Evolutionary conservation across 2,888 invertebrate species (phyloP), one percentile per base, ranked within the genome.

Genomic region (Coleophora flavipennella): DNA sequence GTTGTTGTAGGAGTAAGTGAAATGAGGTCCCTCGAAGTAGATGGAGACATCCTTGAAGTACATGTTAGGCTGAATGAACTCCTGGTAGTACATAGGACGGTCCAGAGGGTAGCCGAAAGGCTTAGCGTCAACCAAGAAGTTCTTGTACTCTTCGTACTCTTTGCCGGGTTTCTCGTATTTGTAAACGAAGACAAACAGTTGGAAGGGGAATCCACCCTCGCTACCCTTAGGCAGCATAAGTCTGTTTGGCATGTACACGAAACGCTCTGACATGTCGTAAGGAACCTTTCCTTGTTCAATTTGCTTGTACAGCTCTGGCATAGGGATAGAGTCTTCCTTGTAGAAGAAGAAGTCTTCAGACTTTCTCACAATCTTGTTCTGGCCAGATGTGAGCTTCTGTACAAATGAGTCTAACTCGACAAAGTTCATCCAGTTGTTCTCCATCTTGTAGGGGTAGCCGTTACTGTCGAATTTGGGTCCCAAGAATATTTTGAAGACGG

Each of bases 141-240:
- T 54, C 47, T 66, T 63, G 44, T 63, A 64, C 1, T 50, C 45
- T 1, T 67, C 67, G 31, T 59, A 53, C 25, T 66, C 62, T 35
- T 83, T 78, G 26, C 76, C 62, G 8, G 70, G 65, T 34, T 78
- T 69, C 29, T 72, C 67, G 54, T 77, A 85, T 35, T 89, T 88
- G 50, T 86, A 86, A 13, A 89, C 85, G 37, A 89, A 83, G 37
- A 90, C 87, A 70, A 87, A 90, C 44, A 92, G 57, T 51, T 89
- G 88, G 80, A 88, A 88, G 37, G 87, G 86, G 70, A 87, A 86
- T 38, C 94, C 93, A 46, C 87, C 87, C 29, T 71, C 74, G 50
- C 85, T 89, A 60, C 94, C 94, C 62, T 86, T 91, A 29, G 94
- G 93, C 42, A 94, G 67, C 58, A 92, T 73, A 36, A 92, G 75